A percentile compares a stretch with the other conserved stretches of the same genome.
These are phyloP conservation scores for Criorhina ranunculi DNA, from an alignment of 2,888 invertebrate genomes.

Conservation along the genomic window DNA sequence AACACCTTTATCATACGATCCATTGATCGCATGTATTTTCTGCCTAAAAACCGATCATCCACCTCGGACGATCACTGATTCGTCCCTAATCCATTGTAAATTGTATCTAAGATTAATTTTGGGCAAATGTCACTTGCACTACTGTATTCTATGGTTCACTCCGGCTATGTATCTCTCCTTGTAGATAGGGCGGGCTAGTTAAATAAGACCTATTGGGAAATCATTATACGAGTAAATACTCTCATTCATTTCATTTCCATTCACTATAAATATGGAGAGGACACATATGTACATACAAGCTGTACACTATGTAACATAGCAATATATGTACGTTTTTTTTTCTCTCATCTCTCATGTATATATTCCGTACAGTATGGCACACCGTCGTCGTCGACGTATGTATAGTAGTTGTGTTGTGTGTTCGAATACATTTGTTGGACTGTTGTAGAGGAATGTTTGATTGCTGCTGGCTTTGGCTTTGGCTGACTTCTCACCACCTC, in stretches of 20 bases:
- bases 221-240: constrained; percentile 10
- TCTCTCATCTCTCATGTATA: constrained; percentile 22
- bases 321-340: constrained; percentile 14
- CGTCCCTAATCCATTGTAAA: neutral
- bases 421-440: constrained; percentile 68
- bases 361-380: constrained; percentile 50
- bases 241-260: constrained; percentile 26
- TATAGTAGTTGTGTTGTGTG: constrained; percentile 64
- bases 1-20: too few relatives aligned
- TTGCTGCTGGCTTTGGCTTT: constrained; percentile 50
- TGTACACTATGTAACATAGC: constrained; percentile 36
- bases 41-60: too few relatives aligned
- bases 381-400: neutral
- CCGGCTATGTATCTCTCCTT: neutral
- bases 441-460: constrained; percentile 63
- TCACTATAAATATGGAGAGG: constrained; percentile 11
- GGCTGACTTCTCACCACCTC: constrained; percentile 17
- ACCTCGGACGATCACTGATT: neutral
- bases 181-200: constrained; percentile 12
- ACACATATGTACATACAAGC: constrained; percentile 11
- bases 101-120: constrained; percentile 19
- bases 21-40: too few relatives aligned
- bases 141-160: neutral
- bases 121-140: constrained; percentile 20
- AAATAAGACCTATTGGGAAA: constrained; percentile 34